A percentile compares a stretch with the other conserved stretches of the same genome.
Conservation (phyloP, 2,888 invertebrate species). For the Eustalomyia histrio region DNA sequence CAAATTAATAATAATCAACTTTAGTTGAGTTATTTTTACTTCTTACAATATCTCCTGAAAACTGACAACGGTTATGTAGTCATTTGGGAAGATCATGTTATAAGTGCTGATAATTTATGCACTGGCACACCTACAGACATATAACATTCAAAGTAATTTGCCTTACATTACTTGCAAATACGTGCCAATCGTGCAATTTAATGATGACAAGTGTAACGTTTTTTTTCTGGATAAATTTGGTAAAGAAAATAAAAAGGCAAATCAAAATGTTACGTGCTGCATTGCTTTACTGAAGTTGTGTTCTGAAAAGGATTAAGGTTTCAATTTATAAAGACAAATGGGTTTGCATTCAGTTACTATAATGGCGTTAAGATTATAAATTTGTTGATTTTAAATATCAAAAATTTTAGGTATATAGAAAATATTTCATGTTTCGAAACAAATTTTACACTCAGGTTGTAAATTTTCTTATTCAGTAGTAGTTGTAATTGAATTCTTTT, state of each 20-base stretch:
- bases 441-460: no score
- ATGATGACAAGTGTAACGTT: conserved; percentile 45
- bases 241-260: background rate
- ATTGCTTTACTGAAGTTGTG: background rate
- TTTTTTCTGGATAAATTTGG: background rate
- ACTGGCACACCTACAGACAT: background rate
- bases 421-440: no score
- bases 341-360: background rate
- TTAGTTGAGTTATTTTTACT: background rate
- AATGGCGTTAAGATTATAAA: background rate
- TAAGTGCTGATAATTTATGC: conserved; percentile 18
- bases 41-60: background rate
- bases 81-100: conserved; percentile 35
- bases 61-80: conserved; percentile 24
- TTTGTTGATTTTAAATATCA: background rate
- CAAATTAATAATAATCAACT: no score
- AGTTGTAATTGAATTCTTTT: no score
- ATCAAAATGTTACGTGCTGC: conserved; percentile 47
- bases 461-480: no score
- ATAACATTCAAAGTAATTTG: conserved; percentile 19
- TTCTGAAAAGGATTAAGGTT: background rate
- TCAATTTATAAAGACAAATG: conserved; percentile 22
- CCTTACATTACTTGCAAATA: conserved; percentile 16
- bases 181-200: conserved; percentile 45
- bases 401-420: background rate